Base-by-base conservation (phyloP, 1,140 invertebrate species). In the Muscidifurax raptorellus region DNA sequence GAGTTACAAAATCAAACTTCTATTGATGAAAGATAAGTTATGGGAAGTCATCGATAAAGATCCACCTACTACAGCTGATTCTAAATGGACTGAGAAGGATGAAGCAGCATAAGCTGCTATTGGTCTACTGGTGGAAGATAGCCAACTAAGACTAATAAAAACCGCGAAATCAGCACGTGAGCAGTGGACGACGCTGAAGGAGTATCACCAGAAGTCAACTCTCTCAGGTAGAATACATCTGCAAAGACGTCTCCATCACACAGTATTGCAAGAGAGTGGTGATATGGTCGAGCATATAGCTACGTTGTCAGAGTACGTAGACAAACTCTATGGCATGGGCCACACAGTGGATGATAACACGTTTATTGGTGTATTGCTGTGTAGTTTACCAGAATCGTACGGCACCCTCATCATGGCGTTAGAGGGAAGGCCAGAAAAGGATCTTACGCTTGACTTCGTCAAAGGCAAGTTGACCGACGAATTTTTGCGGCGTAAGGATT, bases 351-450 rank as follows among this genome's bases (percentile, higher is more conserved):
- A 66, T 0, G 86, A 87, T 32, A n/a, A 81, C 71, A 32, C 71
- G 44, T n/a, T 83, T 18, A 82, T 83, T 77, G 83, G 83, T 1
- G 25, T 87, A 22, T 27, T 86, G 7, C 77, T 87, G 13, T 71
- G 72, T 27, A 87, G 85, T 74, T 27, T 86, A 10, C 84, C 87
- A 7, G 87, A 86, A 36, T 80, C 77, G 5, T 87, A 86, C 69
- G 28, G 59, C 47, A 69, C 30, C n/a, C 74, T 87, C 10, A 76
- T 86, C 2, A 85, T 74, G n/a, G 74, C 85, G 10, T 74, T 87
- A 25, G 85, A 87, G 66, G 80, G 83, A 30, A 84, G 87, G 32
- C 69, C 82, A 12, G 86, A 81, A 75, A 36, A 27, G 18, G 87
- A 87, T 74, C 72, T 87, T 1, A 87, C 86, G 2, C 36, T 28